A percentile compares a stretch with the other conserved stretches of the same genome.
Conservation (phyloP, 1,140 invertebrate genomes). For the Polyergus mexicanus region DNA sequence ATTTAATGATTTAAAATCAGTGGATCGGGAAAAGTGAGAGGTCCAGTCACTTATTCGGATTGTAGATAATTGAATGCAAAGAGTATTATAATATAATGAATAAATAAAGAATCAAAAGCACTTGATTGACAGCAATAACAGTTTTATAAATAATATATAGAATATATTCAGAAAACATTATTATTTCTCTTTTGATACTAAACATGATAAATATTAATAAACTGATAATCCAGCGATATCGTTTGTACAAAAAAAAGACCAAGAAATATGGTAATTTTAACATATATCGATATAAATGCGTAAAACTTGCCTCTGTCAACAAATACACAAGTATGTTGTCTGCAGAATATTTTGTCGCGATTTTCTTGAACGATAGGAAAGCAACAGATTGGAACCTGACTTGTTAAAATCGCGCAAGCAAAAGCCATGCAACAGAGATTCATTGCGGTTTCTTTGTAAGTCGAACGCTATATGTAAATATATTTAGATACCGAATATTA, state of each 20-base stretch:
- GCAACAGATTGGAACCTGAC: constrained; percentile 76
- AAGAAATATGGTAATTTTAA: not conserved
- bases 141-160: too few species aligned
- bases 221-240: not conserved
- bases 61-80: constrained; percentile 1
- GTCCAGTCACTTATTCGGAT: constrained; percentile 20
- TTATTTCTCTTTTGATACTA: not conserved
- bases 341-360: not conserved
- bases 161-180: too few species aligned
- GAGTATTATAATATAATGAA: not conserved
- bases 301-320: not conserved
- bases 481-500: not conserved
- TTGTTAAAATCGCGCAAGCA: constrained; percentile 65
- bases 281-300: not conserved
- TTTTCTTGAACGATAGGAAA: constrained; percentile 64
- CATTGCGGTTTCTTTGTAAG: constrained; percentile 62
- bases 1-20: constrained; percentile 55
- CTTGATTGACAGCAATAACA: not conserved
- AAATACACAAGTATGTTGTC: not conserved
- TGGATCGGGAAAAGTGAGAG: constrained; percentile 61
- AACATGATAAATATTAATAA: not conserved
- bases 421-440: constrained; percentile 72
- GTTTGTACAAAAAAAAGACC: not conserved
- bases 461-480: not conserved
- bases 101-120: not conserved